These are phyloP conservation scores for Imbricaverruca yamaguchii DNA, from an alignment of 2,888 invertebrate genomes.

Conservation along the genomic window DNA sequence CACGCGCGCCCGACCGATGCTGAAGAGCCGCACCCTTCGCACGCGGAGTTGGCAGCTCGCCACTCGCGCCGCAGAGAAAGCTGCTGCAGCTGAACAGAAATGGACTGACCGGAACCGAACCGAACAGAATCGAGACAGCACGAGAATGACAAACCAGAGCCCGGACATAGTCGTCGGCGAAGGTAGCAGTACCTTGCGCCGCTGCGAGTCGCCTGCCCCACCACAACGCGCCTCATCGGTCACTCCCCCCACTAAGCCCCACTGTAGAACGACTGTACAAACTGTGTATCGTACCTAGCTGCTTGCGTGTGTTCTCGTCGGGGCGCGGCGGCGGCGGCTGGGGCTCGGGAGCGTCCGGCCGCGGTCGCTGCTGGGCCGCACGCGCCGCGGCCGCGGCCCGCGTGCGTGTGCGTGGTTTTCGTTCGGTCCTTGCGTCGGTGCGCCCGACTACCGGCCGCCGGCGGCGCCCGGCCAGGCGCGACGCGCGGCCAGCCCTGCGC, in stretches of 20 bases:
- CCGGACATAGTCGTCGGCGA: not conserved
- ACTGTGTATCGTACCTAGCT: conserved; percentile 1
- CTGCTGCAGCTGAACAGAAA: not conserved
- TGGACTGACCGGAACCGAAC: not conserved
- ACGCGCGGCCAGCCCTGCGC: not conserved
- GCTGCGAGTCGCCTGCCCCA: no score
- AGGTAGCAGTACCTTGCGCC: not conserved
- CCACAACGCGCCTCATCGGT: no score
- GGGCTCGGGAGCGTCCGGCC: not conserved
- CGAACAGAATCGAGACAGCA: not conserved
- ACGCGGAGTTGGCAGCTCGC: no score
- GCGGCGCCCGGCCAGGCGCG: no score
- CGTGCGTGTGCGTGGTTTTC: not conserved
- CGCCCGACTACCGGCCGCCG: not conserved
- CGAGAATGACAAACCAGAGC: not conserved
- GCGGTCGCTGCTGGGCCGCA: not conserved
- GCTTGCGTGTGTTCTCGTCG: not conserved
- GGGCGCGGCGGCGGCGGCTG: not conserved
- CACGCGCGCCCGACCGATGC: not conserved
- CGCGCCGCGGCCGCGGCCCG: not conserved
- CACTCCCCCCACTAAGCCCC: not conserved
- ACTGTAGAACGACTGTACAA: conserved; percentile 6
- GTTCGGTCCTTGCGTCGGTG: not conserved
- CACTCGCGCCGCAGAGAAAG: no score
- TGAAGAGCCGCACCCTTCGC: not conserved